Evolutionary conservation across 2,888 invertebrate species (phyloP), one percentile per base, ranked within the genome.

Genomic region (Oxyteleia sp.): DNA sequence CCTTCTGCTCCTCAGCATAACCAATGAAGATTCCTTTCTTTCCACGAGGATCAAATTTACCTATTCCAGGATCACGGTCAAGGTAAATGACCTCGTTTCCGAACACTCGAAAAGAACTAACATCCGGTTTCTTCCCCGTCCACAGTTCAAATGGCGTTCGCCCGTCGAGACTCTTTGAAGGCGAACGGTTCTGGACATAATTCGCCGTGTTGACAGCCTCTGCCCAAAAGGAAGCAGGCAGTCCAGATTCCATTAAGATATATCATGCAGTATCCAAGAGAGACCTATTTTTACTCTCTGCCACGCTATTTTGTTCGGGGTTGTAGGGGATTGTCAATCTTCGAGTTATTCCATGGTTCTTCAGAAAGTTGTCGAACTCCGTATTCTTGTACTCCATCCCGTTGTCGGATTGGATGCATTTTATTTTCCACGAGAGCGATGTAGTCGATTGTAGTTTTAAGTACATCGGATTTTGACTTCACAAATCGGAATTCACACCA

Each of bases 191-290:
- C 11, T 80, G 29, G 5, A 86, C 10, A 47, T 85, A 79, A 53
- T 82, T 84, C 4, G 82, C 78, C 4, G 84, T 79, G 2, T 51
- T 23, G 5, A 23, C 5, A 5, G 23, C 23, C 5, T 23, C 23
- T 4, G 23, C 23, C 23, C 23, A 23, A 61, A 85, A 84, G 3
- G 45, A 51, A 15, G 38, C 26, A 10, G 49, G n/a, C n/a, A 84
- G 16, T 11, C 68, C 71, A n/a, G 66, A 51, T 32, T 82, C 47
- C n/a, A 76, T 47, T 5, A 82, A n/a, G 4, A 84, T n/a, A 45
- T 84, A 85, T 43, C 86, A 57, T 11, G 83, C 85, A 35, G 76
- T 72, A 13, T 91, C 85, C 7, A 84, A 7, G 2, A 85, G 53
- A 7, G 82, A 78, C 20, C 83, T 13, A 16, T 85, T 84, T 64